Conservation (phyloP, 2,888 invertebrate species). For the Dicranocentrus wangi region DNA sequence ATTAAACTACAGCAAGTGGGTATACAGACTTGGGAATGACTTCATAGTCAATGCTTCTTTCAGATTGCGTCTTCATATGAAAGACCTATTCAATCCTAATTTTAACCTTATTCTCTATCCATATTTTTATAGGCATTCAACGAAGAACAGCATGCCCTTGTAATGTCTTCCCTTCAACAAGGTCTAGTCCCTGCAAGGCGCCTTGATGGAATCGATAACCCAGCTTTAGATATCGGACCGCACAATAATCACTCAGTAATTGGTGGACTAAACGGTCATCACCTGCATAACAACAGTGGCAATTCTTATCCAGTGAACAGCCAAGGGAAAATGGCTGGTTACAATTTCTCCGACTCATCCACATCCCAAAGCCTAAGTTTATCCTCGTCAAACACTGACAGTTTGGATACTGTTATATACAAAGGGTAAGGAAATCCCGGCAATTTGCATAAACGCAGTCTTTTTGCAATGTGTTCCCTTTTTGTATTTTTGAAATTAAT, state of each 20-base stretch:
- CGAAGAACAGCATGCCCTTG: constrained; percentile 68
- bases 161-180: constrained; percentile 70
- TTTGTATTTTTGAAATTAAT: background rate
- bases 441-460: too few species aligned
- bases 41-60: too few species aligned
- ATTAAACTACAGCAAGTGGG: too few species aligned
- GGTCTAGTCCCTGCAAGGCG: constrained; percentile 50
- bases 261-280: constrained; percentile 43
- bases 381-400: constrained; percentile 71
- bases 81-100: too few species aligned
- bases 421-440: constrained; percentile 70
- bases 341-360: constrained; percentile 66
- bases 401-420: constrained; percentile 72
- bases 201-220: constrained; percentile 69
- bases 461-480: too few species aligned
- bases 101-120: background rate
- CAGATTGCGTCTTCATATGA: too few species aligned
- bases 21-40: too few species aligned
- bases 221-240: constrained; percentile 66
- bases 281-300: constrained; percentile 29
- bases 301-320: constrained; percentile 11
- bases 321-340: constrained; percentile 65
- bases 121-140: constrained; percentile 68
- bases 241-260: constrained; percentile 27
- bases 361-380: constrained; percentile 70